Conservation (phyloP, 2,888 invertebrate species). For the Amblyjoppa fuscipennis region DNA sequence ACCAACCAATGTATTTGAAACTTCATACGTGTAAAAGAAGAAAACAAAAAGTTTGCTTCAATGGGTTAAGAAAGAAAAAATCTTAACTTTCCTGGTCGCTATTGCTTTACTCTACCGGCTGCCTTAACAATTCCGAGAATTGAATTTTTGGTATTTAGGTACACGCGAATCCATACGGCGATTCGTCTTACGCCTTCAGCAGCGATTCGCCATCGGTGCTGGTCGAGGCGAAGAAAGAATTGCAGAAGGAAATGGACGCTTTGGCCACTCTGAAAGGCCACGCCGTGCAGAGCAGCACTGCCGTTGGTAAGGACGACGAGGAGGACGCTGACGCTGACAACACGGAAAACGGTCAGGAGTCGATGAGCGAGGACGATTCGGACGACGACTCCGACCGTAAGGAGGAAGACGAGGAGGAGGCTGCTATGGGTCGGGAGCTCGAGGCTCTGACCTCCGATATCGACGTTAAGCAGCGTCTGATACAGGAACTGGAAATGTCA, state of each 20-base stretch:
- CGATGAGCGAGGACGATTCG: conserved; percentile 87
- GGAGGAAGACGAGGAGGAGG: conserved; percentile 86
- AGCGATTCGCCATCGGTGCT: conserved; percentile 87
- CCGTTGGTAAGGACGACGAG: conserved; percentile 86
- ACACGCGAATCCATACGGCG: conserved; percentile 82
- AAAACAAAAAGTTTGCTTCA: background rate
- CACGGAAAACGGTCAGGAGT: conserved; percentile 87
- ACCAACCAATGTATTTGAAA: too few relatives aligned
- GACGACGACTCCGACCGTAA: conserved; percentile 88
- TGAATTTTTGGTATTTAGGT: conserved; percentile 73
- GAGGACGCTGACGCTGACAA: conserved; percentile 86
- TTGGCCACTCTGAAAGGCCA: conserved; percentile 84
- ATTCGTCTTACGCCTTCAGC: conserved; percentile 88
- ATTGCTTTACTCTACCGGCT: background rate
- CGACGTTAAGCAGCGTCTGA: conserved; percentile 96
- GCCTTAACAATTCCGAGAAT: background rate
- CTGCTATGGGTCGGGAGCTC: conserved; percentile 92
- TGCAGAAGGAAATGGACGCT: conserved; percentile 90
- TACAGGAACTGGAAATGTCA: conserved; percentile 96
- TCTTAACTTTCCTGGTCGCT: conserved; percentile 19
- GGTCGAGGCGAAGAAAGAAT: conserved; percentile 92
- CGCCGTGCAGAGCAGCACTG: conserved; percentile 75
- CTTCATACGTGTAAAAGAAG: too few relatives aligned
- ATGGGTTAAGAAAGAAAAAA: conserved; percentile 28
- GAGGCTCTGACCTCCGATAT: conserved; percentile 97